Percentiles rank a stretch among this genome's conserved stretches.
Conservation (phyloP, 2,888 invertebrate genomes). For the Drosophila austrosaltans region DNA sequence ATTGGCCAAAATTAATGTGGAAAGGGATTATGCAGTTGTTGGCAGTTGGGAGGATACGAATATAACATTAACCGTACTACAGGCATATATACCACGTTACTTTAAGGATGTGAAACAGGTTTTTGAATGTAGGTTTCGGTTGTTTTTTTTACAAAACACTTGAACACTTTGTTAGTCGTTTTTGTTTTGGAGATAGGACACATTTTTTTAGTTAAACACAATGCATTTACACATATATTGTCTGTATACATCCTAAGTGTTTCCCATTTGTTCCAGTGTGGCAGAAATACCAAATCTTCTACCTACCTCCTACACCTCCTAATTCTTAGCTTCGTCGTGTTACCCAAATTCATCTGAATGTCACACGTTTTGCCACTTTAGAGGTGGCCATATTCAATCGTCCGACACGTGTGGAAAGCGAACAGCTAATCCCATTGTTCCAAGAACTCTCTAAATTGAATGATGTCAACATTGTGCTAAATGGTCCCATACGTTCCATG, state of each 20-base stretch:
- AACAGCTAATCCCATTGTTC: constrained; percentile 90
- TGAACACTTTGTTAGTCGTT: neutral
- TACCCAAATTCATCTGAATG: constrained; percentile 85
- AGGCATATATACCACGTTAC: constrained; percentile 91
- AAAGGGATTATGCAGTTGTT: constrained; percentile 93
- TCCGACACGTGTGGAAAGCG: constrained; percentile 94
- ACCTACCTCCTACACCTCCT: neutral
- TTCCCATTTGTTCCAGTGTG: constrained; percentile 11
- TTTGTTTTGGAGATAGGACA: neutral
- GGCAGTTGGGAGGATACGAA: constrained; percentile 95
- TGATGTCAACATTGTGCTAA: constrained; percentile 86
- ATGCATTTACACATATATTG: too few species aligned
- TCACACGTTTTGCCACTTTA: constrained; percentile 89
- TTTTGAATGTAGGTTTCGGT: constrained; percentile 36
- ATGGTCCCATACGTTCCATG: constrained; percentile 76
- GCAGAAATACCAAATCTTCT: neutral
- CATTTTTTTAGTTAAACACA: neutral
- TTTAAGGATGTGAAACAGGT: constrained; percentile 32
- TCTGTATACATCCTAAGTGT: constrained; percentile 15
- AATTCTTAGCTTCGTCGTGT: constrained; percentile 51
- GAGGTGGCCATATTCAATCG: constrained; percentile 93
- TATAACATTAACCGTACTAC: constrained; percentile 91
- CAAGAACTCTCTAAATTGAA: constrained; percentile 58
- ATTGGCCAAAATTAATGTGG: constrained; percentile 92
- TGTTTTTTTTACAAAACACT: neutral